Percentiles rank a stretch among this genome's conserved stretches.
Evolutionary conservation across 2,797 vertebrate genomes (phyloP).

Genomic region (Aeoliscus strigatus): DNA sequence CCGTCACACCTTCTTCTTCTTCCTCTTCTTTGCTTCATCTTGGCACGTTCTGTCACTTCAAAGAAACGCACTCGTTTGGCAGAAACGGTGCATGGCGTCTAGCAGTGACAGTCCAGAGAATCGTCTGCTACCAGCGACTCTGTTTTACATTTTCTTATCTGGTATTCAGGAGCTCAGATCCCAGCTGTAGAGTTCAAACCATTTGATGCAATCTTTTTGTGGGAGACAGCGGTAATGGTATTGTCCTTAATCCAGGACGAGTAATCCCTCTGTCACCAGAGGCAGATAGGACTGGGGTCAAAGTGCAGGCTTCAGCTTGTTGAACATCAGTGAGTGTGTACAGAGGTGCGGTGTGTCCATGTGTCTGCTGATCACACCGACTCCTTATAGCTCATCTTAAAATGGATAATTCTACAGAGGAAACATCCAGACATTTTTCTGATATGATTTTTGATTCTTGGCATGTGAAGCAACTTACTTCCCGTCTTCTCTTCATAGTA

Average conservation of each 20-base stretch:
- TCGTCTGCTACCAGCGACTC: conserved; percentile 8
- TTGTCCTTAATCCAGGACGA: conserved; percentile 38
- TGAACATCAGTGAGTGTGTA: conserved; percentile 11
- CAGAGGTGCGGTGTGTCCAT: too few relatives aligned
- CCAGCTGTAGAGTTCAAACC: conserved; percentile 9
- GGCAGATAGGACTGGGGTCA: conserved; percentile 24
- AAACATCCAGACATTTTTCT: background rate
- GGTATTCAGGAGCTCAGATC: conserved; percentile 13
- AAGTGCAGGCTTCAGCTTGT: conserved; percentile 28
- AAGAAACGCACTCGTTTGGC: conserved; percentile 18
- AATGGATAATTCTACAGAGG: background rate
- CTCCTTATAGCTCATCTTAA: background rate
- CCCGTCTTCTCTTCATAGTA: conserved; percentile 18
- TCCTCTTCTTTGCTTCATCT: conserved; percentile 15
- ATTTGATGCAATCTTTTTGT: conserved; percentile 46
- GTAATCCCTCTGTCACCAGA: conserved; percentile 27
- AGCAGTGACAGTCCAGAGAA: conserved; percentile 11
- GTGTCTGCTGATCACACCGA: too few relatives aligned
- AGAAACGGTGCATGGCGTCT: conserved; percentile 27
- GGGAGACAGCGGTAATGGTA: conserved; percentile 29
- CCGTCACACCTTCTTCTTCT: conserved; percentile 19
- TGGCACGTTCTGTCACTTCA: conserved; percentile 27
- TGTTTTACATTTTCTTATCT: conserved; percentile 24
- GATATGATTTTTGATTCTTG: conserved; percentile 37
- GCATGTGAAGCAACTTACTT: conserved; percentile 26